These are phyloP conservation scores for Hyphantria cunea DNA, from an alignment of 1,140 invertebrate species.

Conservation along the genomic window DNA sequence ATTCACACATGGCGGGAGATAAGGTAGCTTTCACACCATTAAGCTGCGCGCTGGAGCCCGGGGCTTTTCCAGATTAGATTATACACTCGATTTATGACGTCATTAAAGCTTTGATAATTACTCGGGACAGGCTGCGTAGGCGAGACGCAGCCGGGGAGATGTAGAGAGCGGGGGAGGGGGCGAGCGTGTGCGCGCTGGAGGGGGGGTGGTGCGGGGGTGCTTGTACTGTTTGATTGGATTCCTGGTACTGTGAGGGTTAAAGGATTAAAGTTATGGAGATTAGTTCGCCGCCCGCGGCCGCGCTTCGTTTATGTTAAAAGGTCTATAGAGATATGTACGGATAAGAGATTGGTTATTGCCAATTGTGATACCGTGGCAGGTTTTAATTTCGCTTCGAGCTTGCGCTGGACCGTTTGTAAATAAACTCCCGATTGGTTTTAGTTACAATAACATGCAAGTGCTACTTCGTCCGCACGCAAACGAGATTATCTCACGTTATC, in stretches of 20 bases:
- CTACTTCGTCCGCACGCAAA: constrained; percentile 19
- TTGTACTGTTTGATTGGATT: constrained; percentile 82
- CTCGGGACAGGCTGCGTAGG: constrained; percentile 80
- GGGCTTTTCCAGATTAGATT: constrained; percentile 83
- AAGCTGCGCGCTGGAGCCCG: constrained; percentile 77
- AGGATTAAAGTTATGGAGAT: constrained; percentile 81
- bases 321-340: constrained; percentile 76
- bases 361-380: constrained; percentile 74
- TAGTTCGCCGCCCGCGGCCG: constrained; percentile 77
- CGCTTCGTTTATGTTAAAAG: constrained; percentile 78
- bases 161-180: constrained; percentile 36
- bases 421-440: constrained; percentile 56
- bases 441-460: constrained; percentile 19
- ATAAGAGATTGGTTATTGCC: constrained; percentile 81
- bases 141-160: constrained; percentile 56
- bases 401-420: constrained; percentile 60
- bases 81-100: constrained; percentile 82
- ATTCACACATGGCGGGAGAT: constrained; percentile 81
- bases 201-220: constrained; percentile 41
- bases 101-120: constrained; percentile 83
- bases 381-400: constrained; percentile 71
- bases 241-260: constrained; percentile 78
- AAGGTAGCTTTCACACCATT: constrained; percentile 81
- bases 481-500: constrained; percentile 19
- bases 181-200: constrained; percentile 30